Evolutionary conservation across 2,113 vertebrate species (phyloP).

Genomic region (Myrmecophaga tridactyla): DNA sequence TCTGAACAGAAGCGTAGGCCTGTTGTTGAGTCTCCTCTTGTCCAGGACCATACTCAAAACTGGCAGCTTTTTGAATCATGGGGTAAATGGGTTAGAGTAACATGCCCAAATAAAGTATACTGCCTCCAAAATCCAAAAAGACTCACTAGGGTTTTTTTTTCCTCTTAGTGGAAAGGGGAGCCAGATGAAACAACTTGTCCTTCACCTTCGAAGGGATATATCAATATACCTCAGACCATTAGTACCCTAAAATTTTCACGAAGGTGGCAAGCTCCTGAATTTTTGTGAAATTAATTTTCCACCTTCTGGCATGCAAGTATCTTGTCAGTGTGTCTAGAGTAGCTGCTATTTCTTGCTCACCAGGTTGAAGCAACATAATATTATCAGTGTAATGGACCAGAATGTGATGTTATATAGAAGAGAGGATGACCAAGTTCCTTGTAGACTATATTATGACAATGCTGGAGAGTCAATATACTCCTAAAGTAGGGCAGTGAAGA

Average conservation of each 20-base stretch:
- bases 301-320: not conserved
- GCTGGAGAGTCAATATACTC: not conserved
- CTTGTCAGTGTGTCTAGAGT: not conserved
- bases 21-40: not conserved
- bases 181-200: not conserved
- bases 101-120: not conserved
- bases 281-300: too few relatives aligned
- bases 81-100: not conserved
- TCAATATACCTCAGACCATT: not conserved
- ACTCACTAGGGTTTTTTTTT: not conserved
- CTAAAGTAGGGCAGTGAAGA: not conserved
- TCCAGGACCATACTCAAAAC: not conserved
- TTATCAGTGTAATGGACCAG: not conserved
- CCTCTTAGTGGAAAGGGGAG: not conserved
- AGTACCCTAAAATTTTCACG: not conserved
- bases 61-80: not conserved
- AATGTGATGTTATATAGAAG: not conserved
- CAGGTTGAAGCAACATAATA: not conserved
- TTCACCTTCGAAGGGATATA: not conserved
- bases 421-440: not conserved
- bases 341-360: not conserved
- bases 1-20: not conserved
- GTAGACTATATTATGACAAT: not conserved
- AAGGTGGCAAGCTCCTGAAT: not conserved
- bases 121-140: not conserved